phyloP scores from a whole-genome alignment of 2,113 vertebrate genomes.

The Chlorodrepanis virens region DNA sequence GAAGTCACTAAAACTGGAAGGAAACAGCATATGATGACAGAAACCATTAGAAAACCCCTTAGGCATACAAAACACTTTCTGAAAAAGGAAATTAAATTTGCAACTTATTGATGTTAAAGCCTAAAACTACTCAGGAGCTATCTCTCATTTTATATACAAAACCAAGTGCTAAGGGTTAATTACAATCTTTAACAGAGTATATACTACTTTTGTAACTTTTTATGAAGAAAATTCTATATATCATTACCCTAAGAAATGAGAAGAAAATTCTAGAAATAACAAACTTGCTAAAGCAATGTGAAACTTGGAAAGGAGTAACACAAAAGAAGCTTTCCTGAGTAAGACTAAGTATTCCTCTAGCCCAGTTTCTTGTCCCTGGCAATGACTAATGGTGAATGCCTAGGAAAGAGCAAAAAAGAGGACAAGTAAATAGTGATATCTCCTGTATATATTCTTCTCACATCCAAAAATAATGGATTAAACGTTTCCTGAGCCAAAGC shows the following conservation, averaged over 20 bases:
- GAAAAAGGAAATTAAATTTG: not conserved
- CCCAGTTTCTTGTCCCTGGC: not conserved
- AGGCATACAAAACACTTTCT: not conserved
- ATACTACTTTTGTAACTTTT: not conserved
- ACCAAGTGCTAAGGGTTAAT: not conserved
- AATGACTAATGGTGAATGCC: not conserved
- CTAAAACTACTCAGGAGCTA: not conserved
- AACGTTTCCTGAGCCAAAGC: not conserved
- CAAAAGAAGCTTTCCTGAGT: not conserved
- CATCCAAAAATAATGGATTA: not conserved
- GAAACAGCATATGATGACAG: not conserved
- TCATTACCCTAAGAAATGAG: not conserved
- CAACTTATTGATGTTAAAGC: not conserved
- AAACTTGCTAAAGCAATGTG: not conserved
- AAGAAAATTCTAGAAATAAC: not conserved
- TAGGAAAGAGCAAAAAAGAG: not conserved
- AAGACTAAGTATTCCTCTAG: not conserved
- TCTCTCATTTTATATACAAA: not conserved
- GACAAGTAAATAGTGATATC: not conserved
- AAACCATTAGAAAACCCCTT: slow-evolving; percentile 18
- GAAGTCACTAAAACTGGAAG: not conserved
- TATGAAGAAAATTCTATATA: not conserved
- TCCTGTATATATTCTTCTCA: not conserved
- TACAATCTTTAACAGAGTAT: not conserved
- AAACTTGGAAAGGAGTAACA: not conserved